These are phyloP conservation scores for Sitta carolinensis DNA, from an alignment of 2,797 vertebrate genomes.

Conservation along the genomic window DNA sequence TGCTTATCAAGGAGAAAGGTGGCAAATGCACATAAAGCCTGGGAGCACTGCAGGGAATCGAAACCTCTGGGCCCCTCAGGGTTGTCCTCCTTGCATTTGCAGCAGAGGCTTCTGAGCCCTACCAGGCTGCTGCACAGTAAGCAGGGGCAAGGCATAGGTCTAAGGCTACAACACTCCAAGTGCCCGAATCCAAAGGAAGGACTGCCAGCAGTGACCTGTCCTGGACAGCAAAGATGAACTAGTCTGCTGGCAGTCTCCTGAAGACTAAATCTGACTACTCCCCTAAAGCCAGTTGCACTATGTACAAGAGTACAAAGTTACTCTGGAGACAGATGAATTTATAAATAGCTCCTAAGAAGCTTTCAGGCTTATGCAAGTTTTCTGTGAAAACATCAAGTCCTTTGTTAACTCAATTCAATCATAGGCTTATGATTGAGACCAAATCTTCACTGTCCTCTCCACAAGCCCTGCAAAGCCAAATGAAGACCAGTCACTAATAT, in stretches of 20 bases:
- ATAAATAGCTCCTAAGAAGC: neutral
- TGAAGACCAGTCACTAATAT: neutral
- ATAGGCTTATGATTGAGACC: neutral
- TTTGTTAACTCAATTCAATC: neutral
- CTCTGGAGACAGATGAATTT: neutral
- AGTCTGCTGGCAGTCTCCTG: neutral
- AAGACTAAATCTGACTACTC: neutral
- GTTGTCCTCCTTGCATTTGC: neutral
- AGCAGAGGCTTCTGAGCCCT: neutral
- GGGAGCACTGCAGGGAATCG: neutral
- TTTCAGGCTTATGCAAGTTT: neutral
- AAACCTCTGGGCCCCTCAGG: neutral
- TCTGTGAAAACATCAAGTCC: neutral
- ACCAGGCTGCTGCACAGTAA: fast-evolving
- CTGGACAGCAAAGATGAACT: neutral
- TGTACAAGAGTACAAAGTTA: neutral
- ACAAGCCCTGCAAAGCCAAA: neutral
- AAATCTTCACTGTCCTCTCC: neutral
- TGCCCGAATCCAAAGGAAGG: neutral
- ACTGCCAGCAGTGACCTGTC: neutral
- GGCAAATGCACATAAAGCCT: neutral
- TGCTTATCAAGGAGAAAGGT: neutral
- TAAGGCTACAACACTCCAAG: neutral
- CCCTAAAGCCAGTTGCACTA: neutral
- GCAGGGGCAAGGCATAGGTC: neutral